Conservation (phyloP, 2,888 invertebrate genomes). For the Cetonia aurata region DNA sequence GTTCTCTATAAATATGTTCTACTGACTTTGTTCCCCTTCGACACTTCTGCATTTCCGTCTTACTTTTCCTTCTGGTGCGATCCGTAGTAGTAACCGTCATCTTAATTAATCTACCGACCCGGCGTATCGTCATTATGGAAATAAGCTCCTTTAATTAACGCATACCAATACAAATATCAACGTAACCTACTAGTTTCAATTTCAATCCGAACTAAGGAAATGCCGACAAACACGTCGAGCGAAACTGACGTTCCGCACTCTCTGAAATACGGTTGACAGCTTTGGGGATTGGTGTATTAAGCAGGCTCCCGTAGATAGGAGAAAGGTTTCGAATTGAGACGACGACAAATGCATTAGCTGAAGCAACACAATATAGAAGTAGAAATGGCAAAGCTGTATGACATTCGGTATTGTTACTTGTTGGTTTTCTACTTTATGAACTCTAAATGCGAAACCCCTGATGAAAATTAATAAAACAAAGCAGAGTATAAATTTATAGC, state of each 20-base stretch:
- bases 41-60: too few species aligned
- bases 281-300: not conserved
- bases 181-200: not conserved
- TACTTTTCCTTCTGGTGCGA: too few species aligned
- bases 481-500: too few species aligned
- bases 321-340: not conserved
- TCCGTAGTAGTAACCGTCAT: too few species aligned
- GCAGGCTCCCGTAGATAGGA: not conserved
- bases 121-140: not conserved
- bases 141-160: conserved; percentile 19
- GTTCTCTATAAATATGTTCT: too few species aligned
- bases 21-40: too few species aligned
- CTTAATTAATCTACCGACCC: conserved; percentile 16
- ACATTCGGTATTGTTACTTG: too few species aligned
- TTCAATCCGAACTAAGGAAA: not conserved
- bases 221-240: conserved; percentile 6
- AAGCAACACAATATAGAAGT: not conserved
- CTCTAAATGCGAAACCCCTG: too few species aligned
- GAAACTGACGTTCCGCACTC: not conserved
- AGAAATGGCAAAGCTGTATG: too few species aligned
- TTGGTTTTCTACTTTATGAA: too few species aligned
- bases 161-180: conserved; percentile 9
- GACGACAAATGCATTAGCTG: not conserved
- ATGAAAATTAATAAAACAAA: too few species aligned
- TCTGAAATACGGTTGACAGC: conserved; percentile 15